These are phyloP conservation scores for Hetaerina americana DNA, from an alignment of 1,140 invertebrate genomes.

Conservation along the genomic window DNA sequence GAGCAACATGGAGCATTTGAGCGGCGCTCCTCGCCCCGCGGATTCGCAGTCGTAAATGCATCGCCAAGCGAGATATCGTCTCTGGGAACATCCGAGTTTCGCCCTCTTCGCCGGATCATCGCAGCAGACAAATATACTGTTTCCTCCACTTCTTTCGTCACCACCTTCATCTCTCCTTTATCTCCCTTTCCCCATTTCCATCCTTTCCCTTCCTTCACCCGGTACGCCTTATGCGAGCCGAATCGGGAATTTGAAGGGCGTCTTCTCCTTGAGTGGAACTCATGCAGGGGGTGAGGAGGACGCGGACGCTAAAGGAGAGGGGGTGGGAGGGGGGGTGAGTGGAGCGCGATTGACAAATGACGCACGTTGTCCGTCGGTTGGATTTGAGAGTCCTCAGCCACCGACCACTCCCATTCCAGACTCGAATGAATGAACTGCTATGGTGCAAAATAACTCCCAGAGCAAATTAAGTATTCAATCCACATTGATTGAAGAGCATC, in stretches of 20 bases:
- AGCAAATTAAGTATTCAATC: not conserved
- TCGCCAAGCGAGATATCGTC: too few species aligned
- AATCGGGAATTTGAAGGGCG: not conserved
- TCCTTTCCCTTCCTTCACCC: not conserved
- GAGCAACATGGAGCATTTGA: too few species aligned
- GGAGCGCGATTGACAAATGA: not conserved
- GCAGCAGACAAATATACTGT: too few species aligned
- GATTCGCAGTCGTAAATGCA: too few species aligned
- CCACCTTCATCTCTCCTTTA: not conserved
- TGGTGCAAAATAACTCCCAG: not conserved
- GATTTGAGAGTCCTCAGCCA: not conserved
- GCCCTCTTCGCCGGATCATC: too few species aligned
- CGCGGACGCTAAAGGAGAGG: too few species aligned
- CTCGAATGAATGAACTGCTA: not conserved
- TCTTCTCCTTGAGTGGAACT: not conserved
- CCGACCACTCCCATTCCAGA: not conserved
- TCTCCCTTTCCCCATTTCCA: not conserved
- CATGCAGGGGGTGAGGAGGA: too few species aligned
- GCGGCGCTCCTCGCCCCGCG: too few species aligned
- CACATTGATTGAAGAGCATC: not conserved
- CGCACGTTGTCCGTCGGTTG: not conserved
- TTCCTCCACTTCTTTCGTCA: not conserved
- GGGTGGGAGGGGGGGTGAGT: too few species aligned
- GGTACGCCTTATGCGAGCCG: not conserved
- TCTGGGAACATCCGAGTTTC: too few species aligned